Percentiles rank a stretch among this genome's conserved stretches.
phyloP scores from a whole-genome alignment of 2,797 vertebrate genomes.

The Esox masquinongy region DNA sequence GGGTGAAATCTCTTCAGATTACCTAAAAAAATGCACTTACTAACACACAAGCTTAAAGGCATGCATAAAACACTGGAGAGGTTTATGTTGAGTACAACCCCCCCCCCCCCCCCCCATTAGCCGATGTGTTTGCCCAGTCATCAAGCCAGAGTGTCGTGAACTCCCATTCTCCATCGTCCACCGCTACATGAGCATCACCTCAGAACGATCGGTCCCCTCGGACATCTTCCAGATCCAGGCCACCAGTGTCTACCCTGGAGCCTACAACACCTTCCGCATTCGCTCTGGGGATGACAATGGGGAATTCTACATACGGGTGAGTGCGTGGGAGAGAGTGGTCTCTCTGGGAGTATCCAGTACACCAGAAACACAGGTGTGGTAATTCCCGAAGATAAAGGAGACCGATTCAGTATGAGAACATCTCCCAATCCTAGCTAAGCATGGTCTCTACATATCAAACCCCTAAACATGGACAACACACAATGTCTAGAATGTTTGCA shows the following conservation, averaged over 20 bases:
- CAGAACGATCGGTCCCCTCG: conserved; percentile 87
- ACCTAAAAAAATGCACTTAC: not conserved
- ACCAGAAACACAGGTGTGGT: not conserved
- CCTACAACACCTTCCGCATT: conserved; percentile 92
- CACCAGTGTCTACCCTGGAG: conserved; percentile 86
- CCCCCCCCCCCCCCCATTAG: conserved; percentile 57
- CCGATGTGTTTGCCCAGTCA: conserved; percentile 85
- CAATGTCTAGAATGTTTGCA: conserved; percentile 5
- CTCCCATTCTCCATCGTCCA: conserved; percentile 87
- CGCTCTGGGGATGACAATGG: conserved; percentile 86
- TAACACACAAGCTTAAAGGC: not conserved
- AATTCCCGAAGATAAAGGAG: not conserved
- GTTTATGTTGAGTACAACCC: not conserved
- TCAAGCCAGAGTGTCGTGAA: conserved; percentile 80
- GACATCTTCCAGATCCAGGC: conserved; percentile 95
- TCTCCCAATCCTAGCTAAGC: not conserved
- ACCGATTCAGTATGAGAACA: not conserved
- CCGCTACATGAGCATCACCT: conserved; percentile 93
- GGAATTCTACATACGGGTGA: conserved; percentile 92
- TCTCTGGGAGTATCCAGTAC: not conserved
- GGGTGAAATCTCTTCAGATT: no score
- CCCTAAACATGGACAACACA: not conserved
- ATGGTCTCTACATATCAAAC: not conserved
- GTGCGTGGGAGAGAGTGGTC: conserved; percentile 27
- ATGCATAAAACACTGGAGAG: not conserved